A percentile compares a stretch with the other conserved stretches of the same genome.
These are phyloP conservation scores for Mus spretus DNA, from an alignment of 2,797 vertebrate genomes.

Conservation along the genomic window DNA sequence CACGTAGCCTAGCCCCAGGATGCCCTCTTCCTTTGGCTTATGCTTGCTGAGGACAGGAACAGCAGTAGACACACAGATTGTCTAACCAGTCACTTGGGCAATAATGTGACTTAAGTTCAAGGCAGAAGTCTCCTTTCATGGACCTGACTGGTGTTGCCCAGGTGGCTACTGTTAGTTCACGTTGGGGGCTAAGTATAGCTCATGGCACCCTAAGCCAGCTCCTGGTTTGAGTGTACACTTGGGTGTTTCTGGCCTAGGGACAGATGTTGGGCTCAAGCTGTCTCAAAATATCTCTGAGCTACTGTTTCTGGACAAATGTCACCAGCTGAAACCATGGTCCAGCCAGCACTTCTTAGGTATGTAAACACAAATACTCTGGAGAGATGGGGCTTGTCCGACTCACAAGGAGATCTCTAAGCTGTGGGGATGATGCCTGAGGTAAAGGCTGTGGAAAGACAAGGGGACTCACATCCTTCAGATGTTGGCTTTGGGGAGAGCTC, in stretches of 20 bases:
- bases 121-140: background rate
- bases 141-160: background rate
- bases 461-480: too few relatives aligned
- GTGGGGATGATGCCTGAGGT: background rate
- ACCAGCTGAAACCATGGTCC: background rate
- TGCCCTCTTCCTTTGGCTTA: background rate
- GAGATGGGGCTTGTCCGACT: background rate
- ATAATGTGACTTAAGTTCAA: background rate
- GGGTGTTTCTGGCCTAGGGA: background rate
- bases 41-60: background rate
- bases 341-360: background rate
- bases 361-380: background rate
- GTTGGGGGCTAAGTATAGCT: background rate
- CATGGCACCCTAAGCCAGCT: background rate
- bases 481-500: background rate
- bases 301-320: background rate
- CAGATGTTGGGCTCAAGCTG: background rate
- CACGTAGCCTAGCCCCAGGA: background rate
- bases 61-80: accelerated
- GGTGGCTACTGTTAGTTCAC: background rate
- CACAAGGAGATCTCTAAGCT: background rate
- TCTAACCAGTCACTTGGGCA: background rate
- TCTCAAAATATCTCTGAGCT: background rate
- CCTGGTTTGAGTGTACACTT: background rate
- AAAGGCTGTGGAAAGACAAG: background rate